These are phyloP conservation scores for Jaculus jaculus DNA, from an alignment of 2,113 vertebrate species.

Conservation along the genomic window DNA sequence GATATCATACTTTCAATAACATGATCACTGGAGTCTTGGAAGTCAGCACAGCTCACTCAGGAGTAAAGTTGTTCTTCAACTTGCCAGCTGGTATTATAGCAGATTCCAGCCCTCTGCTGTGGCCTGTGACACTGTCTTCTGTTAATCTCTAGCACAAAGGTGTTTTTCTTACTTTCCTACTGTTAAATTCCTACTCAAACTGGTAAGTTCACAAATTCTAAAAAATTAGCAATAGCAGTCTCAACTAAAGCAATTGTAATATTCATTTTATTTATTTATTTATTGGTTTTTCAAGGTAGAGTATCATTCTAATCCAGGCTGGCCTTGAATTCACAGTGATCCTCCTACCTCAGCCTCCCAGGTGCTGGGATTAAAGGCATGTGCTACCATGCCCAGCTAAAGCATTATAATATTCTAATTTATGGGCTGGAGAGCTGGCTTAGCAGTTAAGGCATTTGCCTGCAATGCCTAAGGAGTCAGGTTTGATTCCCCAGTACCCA, in stretches of 20 bases:
- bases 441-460: too few relatives aligned
- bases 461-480: too few relatives aligned
- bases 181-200: conserved; percentile 15
- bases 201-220: conserved; percentile 16
- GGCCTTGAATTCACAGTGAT: too few relatives aligned
- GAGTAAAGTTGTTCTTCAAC: not conserved
- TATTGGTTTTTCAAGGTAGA: too few relatives aligned
- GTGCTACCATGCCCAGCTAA: too few relatives aligned
- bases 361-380: too few relatives aligned
- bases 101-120: not conserved
- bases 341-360: too few relatives aligned
- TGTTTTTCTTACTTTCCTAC: conserved; percentile 29
- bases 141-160: not conserved
- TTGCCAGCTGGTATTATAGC: not conserved
- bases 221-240: conserved; percentile 30
- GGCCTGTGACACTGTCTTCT: not conserved
- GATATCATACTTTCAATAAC: not conserved
- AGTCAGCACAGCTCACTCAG: not conserved
- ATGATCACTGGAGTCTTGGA: not conserved
- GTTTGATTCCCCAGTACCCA: too few relatives aligned
- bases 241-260: not conserved
- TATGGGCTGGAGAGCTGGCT: too few relatives aligned
- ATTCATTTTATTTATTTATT: too few relatives aligned
- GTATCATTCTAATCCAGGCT: too few relatives aligned
- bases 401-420: too few relatives aligned